Evolutionary conservation across 2,113 vertebrate species (phyloP).

Genomic region (Brachyistius frenatus): DNA sequence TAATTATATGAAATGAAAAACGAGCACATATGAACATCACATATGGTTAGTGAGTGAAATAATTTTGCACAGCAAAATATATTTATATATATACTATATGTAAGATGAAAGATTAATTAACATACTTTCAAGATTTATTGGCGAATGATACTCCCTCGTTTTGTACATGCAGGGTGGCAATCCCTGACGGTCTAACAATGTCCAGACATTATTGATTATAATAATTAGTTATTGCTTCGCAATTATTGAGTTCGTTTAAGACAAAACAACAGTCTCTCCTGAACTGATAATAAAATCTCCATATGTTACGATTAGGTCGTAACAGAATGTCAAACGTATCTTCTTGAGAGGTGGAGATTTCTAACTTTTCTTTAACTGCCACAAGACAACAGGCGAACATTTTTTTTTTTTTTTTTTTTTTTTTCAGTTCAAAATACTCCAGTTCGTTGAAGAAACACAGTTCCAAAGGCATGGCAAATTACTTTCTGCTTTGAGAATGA

Average conservation of each 20-base stretch:
- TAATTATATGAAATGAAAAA: conserved; percentile 91
- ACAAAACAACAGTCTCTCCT: conserved; percentile 89
- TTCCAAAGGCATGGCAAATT: conserved; percentile 89
- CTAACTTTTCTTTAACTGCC: conserved; percentile 82
- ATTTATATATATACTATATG: conserved; percentile 82
- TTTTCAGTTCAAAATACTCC: conserved; percentile 94
- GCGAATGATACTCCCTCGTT: conserved; percentile 92
- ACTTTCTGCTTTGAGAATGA: conserved; percentile 84
- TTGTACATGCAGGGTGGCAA: conserved; percentile 96
- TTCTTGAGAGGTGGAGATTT: conserved; percentile 86
- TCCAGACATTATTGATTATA: conserved; percentile 93
- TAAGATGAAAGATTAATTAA: conserved; percentile 92
- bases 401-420: conserved; percentile 86
- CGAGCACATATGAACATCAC: conserved; percentile 98
- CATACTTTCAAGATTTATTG: conserved; percentile 91
- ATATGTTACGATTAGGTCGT: conserved; percentile 90
- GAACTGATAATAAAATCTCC: conserved; percentile 87
- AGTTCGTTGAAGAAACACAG: conserved; percentile 84
- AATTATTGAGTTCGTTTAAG: conserved; percentile 92
- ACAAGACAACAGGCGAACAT: conserved; percentile 91
- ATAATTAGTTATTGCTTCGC: conserved; percentile 91
- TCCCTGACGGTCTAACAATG: conserved; percentile 94
- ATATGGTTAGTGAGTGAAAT: conserved; percentile 99
- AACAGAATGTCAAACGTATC: conserved; percentile 86
- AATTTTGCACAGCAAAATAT: conserved; percentile 99